These are phyloP conservation scores for Aurelia sp. DNA, from an alignment of 30 jellyfish, hydroid and myxozoan species.

Conservation along the genomic window DNA sequence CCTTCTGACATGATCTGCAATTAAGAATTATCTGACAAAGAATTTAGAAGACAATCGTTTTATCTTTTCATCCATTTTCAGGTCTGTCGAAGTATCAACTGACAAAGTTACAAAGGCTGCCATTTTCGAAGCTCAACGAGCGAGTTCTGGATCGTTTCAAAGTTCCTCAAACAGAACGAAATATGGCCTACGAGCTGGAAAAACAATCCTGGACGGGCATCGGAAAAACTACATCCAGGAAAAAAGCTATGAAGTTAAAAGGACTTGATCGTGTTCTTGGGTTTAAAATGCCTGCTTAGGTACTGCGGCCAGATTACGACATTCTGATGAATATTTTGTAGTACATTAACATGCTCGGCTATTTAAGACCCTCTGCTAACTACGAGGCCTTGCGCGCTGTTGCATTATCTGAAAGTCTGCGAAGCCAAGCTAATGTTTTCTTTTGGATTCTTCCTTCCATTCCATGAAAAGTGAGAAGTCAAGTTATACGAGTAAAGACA, in stretches of 20 bases:
- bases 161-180: conserved; percentile 11
- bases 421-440: too few species aligned
- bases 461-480: too few species aligned
- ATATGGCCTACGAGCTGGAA: conserved; percentile 29
- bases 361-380: too few species aligned
- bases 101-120: conserved; percentile 9
- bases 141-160: conserved; percentile 12
- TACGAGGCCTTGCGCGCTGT: too few species aligned
- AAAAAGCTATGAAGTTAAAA: background rate
- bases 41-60: too few species aligned
- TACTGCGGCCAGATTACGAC: background rate
- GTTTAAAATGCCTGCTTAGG: background rate
- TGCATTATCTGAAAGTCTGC: too few species aligned
- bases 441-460: too few species aligned
- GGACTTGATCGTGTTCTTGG: conserved; percentile 31
- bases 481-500: too few species aligned
- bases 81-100: conserved; percentile 26
- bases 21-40: too few species aligned
- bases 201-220: conserved; percentile 4
- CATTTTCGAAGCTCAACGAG: conserved; percentile 18
- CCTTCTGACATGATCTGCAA: too few species aligned
- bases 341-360: background rate
- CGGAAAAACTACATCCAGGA: background rate
- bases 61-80: background rate
- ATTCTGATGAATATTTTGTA: background rate